A percentile compares a stretch with the other conserved stretches of the same genome.
Evolutionary conservation across 2,888 invertebrate species (phyloP).

Genomic region (Nycteola revayana): DNA sequence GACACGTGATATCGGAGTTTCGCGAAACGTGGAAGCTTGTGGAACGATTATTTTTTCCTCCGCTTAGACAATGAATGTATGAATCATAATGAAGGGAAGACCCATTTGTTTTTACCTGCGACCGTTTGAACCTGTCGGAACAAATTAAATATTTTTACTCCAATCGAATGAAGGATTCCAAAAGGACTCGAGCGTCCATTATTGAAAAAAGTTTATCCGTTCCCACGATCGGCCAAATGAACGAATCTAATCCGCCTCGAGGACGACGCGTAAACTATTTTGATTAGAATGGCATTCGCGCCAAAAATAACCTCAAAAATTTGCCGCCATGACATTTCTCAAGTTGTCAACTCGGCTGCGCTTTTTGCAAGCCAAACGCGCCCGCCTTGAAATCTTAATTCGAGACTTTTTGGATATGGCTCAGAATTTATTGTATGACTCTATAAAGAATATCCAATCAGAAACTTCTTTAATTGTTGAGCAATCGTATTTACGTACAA

Average conservation of each 20-base stretch:
- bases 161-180: conserved; percentile 36
- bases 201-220: conserved; percentile 47
- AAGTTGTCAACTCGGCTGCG: conserved; percentile 64
- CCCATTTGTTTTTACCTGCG: conserved; percentile 21
- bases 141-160: conserved; percentile 34
- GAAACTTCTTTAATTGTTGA: conserved; percentile 65
- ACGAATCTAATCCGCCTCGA: conserved; percentile 42
- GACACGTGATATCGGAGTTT: conserved; percentile 36
- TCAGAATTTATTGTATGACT: conserved; percentile 59
- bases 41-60: conserved; percentile 25
- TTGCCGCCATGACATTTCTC: conserved; percentile 69
- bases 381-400: conserved; percentile 77
- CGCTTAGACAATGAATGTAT: conserved; percentile 23
- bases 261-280: conserved; percentile 77
- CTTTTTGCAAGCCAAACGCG: conserved; percentile 65
- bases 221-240: conserved; percentile 60
- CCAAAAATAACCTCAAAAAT: conserved; percentile 64
- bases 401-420: conserved; percentile 49
- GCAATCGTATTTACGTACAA: conserved; percentile 29
- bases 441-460: conserved; percentile 52
- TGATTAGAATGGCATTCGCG: conserved; percentile 79
- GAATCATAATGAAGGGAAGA: conserved; percentile 22
- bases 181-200: conserved; percentile 30
- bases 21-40: conserved; percentile 26
- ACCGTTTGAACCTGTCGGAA: conserved; percentile 18